Evolutionary conservation across 2,797 vertebrate species (phyloP).

Genomic region (Acestrorhynchus altus): DNA sequence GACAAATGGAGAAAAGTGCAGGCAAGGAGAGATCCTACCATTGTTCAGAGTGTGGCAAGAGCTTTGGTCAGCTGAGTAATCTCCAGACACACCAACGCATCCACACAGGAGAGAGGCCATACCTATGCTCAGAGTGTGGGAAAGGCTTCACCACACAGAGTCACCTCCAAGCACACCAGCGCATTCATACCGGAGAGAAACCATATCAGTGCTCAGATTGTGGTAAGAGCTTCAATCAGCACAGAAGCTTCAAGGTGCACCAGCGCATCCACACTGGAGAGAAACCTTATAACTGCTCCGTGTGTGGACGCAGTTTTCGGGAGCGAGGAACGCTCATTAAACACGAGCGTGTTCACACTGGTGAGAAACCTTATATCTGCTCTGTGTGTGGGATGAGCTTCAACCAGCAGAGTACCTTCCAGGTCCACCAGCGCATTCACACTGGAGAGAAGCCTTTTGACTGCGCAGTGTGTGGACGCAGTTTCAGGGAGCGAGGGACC

Average conservation of each 20-base stretch:
- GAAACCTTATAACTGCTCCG: background rate
- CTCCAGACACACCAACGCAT: background rate
- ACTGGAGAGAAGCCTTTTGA: background rate
- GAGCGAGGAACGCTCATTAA: background rate
- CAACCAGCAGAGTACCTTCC: background rate
- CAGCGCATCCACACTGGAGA: background rate
- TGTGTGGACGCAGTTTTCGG: background rate
- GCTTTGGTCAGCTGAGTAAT: background rate
- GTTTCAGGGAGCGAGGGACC: background rate
- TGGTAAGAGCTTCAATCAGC: background rate
- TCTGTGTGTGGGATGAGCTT: background rate
- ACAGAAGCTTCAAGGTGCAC: background rate
- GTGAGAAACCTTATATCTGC: background rate
- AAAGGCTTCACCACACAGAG: background rate
- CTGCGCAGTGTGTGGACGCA: background rate
- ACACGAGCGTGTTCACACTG: background rate
- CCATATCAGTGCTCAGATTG: background rate
- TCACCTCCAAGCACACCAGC: background rate
- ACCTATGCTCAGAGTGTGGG: background rate
- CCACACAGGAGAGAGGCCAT: background rate
- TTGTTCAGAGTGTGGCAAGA: background rate
- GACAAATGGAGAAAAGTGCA: background rate
- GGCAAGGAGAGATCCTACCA: background rate
- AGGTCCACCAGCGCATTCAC: background rate
- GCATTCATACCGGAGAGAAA: background rate